These are phyloP conservation scores for Drosophila ficusphila DNA, from an alignment of 1,140 invertebrate genomes.

Conservation along the genomic window DNA sequence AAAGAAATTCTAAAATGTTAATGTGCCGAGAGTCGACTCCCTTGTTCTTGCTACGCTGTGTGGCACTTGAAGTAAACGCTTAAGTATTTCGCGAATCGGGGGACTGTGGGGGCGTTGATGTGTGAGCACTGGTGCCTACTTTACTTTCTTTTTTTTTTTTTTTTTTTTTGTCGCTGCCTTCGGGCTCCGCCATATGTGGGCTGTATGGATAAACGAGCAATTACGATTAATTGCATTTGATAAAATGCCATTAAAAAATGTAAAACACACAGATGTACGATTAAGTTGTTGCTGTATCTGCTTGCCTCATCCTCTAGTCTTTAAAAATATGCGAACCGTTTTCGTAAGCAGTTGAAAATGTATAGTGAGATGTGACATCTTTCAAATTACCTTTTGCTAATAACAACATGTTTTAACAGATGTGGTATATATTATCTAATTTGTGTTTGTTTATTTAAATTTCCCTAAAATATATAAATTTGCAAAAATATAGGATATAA, in stretches of 20 bases:
- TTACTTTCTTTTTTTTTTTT: constrained; percentile 51
- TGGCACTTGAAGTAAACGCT: constrained; percentile 39
- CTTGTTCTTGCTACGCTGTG: constrained; percentile 50
- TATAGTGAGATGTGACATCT: background rate
- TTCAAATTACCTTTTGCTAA: too few relatives aligned
- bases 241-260: constrained; percentile 74
- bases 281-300: constrained; percentile 25
- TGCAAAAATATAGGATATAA: too few relatives aligned
- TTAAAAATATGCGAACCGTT: constrained; percentile 29
- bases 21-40: constrained; percentile 60
- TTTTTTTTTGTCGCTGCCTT: constrained; percentile 13
- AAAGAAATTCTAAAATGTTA: constrained; percentile 73
- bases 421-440: too few relatives aligned
- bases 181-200: constrained; percentile 40
- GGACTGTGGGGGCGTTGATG: constrained; percentile 54
- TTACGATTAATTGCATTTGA: constrained; percentile 80
- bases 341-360: constrained; percentile 15
- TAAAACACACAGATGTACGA: constrained; percentile 54
- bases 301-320: constrained; percentile 15
- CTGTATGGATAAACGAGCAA: constrained; percentile 67
- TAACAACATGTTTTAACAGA: too few relatives aligned
- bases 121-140: constrained; percentile 43
- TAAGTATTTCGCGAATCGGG: constrained; percentile 5
- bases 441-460: background rate
- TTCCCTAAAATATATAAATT: too few relatives aligned